Base-by-base conservation (phyloP, 2,113 vertebrate species). In the Odobenus rosmarus region DNA sequence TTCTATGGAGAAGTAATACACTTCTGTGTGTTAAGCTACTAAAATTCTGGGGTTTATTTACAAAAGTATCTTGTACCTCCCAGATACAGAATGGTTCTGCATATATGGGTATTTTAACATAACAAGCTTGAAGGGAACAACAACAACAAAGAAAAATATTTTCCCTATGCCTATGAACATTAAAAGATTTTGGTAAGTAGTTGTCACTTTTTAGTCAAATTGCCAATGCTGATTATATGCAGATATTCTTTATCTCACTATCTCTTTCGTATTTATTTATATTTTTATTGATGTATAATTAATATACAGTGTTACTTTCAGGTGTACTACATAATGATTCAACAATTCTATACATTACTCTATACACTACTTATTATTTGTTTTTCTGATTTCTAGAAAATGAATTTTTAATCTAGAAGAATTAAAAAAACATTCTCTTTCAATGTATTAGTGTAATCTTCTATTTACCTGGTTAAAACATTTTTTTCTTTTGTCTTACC, bases 221-320 rank as follows among this genome's bases (percentile, higher is more conserved):
- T 64, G 4, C 42, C 90, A 88, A 92, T 42, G 33, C 33, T 69
- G 18, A 85, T 51, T 76, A 81, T 51, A 95, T 82, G 53, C 31
- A 72, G 91, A 88, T 15, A 88, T 36, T 74, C n/a, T 67, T 86
- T 46, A 94, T 49, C 42, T 88, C 36, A 59, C 19, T 88, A 6
- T 89, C n/a, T 16, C 77, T 95, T 93, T 26, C 57, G 18, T 53
- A 89, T 87, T 98, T 97, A 91, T 90, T 61, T 74, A 26, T 42
- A 74, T 42, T 74, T 74, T 46, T 46, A 26, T 24, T 46, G 39
- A 74, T 46, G 23, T 74, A 26, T 74, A 42, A 74, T 46, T 74
- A 46, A 74, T 74, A 74, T 24, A 26, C 39, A 46, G 23, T 46
- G 72, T 72, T 72, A 74, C 23, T 15, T 74, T 42, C 42, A 42